Base-by-base conservation (phyloP, 30 jellyfish, hydroid and myxozoan genomes). In the Hydractinia echinata region DNA sequence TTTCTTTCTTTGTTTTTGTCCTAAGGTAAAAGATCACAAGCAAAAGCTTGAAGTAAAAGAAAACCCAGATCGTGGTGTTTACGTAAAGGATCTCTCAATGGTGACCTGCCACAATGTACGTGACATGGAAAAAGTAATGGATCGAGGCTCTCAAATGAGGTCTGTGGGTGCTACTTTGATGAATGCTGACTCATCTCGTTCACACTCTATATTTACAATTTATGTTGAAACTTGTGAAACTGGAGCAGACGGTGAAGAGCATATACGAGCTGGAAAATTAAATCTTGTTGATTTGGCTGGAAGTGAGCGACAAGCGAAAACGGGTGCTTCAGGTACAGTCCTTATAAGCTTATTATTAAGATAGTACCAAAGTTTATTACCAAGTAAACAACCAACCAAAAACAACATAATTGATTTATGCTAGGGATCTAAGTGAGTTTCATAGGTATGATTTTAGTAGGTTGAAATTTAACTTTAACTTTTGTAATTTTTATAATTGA, bases 61-160 rank as follows among this genome's bases (percentile, higher is more conserved):
- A 74, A 94, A 88, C 81, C 99, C 99, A 44, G 99, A 93, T 52
- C 67, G 73, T 71, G 99, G 99, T 53, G 90, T 93, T 19, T 93
- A 79, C 61, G 99, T 93, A 50, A 93, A 93, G 83, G 96, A 88
- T 80, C 83, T 93, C 19, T 72, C 94, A 0, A 79, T 82, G 90
- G 89, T 88, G 4, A 95, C 99, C 11, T 93, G 99, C 73, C 96
- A 93, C 86, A 66, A 79, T 48, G 95, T 88, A 1, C 68, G 80
- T 48, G 99, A 93, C 62, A 93, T 93, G 99, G 99, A 93, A n/a
- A 87, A 89, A 19, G 95, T 93, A 19, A 93, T 93, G 99, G 95
- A 93, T 6, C 67, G 78, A 55, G 99, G 99, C 1, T 83, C 94
- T 20, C 89, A 87, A 66, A 93, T 81, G 80, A 82, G 99, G 10